Evolutionary conservation across 2,113 vertebrate genomes (phyloP), one percentile per base, ranked within the genome.

Genomic region (Felis chaus): DNA sequence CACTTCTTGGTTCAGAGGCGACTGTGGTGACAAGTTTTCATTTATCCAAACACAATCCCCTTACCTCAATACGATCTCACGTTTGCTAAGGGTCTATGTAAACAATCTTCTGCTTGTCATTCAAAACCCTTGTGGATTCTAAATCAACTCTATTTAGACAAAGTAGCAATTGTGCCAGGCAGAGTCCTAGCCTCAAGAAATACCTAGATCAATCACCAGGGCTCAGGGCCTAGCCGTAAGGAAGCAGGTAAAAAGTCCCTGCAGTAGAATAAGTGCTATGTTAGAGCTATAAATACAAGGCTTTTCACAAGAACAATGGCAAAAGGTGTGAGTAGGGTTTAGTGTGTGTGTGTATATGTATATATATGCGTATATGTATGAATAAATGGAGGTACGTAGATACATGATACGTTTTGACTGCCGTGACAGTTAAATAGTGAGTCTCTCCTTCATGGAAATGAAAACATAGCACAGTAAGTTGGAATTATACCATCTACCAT

Each of bases 121-220:
- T 96, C 65, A 92, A 92, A 57, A 93, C 86, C 94, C 36, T 80
- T 68, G 19, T 71, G 27, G 23, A 69, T 82, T 63, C 25, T 92
- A 91, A 48, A 63, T 86, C 85, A 96, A 39, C 87, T 89, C 15
- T 85, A 36, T 73, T 94, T 82, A 48, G 76, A 76, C 36, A 82
- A 94, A 89, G n/a, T 45, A 68, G 53, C 25, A 81, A 23, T 61
- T 89, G 33, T 94, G n/a, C n/a, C 79, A 68, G 66, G 61, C 61
- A 91, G 83, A 87, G 29, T 31, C 76, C 13, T 83, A 92, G 53
- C 45, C 93, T 95, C n/a, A 29, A 55, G 55, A 94, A 95, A 71
- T 91, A 83, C 4, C 48, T 76, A 61, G 36, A 76, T 86, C 57
- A 78, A 71, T 65, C 27, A 85, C 23, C 45, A 39, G 7, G 25